Percentiles rank a stretch among this genome's conserved stretches.
Conservation (phyloP, 2,113 vertebrate species). For the Cephalophus harveyi region DNA sequence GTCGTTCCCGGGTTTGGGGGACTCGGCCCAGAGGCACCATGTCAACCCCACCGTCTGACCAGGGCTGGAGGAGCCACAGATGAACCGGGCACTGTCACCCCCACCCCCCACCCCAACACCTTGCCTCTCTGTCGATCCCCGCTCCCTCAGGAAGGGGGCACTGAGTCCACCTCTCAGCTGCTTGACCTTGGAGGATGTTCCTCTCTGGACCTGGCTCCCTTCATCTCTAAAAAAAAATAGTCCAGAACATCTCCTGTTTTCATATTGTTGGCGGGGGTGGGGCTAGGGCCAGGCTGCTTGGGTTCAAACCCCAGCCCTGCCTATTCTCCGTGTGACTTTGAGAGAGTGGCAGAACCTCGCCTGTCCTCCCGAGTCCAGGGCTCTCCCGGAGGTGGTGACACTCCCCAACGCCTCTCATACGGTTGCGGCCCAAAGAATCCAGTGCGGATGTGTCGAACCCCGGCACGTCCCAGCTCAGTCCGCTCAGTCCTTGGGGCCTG, state of each 20-base stretch:
- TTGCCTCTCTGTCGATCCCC: neutral
- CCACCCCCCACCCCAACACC: too few relatives aligned
- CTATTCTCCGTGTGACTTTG: neutral
- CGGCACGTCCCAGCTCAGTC: neutral
- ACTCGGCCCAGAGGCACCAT: neutral
- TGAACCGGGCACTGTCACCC: too few relatives aligned
- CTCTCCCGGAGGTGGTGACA: neutral
- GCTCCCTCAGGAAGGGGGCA: neutral
- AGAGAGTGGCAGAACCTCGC: neutral
- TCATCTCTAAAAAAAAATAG: neutral
- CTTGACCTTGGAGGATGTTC: neutral
- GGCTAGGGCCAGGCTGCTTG: neutral
- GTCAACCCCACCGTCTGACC: accelerated
- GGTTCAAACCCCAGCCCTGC: neutral
- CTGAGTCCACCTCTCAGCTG: too few relatives aligned
- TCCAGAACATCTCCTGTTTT: neutral
- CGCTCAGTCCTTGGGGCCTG: neutral
- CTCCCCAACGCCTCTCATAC: neutral
- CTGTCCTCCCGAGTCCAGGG: neutral
- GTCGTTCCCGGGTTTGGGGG: neutral
- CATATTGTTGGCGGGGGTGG: neutral
- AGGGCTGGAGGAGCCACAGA: neutral
- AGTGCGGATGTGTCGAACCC: neutral
- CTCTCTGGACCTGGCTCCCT: neutral
- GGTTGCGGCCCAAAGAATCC: neutral